Percentiles rank a stretch among this genome's conserved stretches.
Conservation (phyloP, 1,140 invertebrate genomes). For the Yoshiicerus persimilis region DNA sequence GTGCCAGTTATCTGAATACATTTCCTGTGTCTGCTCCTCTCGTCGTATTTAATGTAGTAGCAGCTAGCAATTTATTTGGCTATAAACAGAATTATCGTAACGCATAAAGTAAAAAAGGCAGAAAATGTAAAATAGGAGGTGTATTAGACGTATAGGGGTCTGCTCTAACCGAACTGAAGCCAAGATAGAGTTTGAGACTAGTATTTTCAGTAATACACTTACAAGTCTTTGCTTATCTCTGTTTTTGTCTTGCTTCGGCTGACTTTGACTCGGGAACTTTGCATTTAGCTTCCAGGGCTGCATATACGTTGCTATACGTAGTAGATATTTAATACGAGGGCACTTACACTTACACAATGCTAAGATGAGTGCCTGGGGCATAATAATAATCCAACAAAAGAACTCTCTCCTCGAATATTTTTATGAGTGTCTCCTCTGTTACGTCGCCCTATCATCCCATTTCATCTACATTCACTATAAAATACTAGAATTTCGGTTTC, state of each 20-base stretch:
- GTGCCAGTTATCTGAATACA: not conserved
- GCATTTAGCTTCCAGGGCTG: no score
- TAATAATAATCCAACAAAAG: conserved; percentile 19
- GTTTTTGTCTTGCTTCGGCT: not conserved
- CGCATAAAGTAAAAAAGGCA: not conserved
- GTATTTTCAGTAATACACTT: not conserved
- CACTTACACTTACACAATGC: not conserved
- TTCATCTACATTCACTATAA: conserved; percentile 9
- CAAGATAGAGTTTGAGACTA: not conserved
- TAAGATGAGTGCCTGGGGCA: conserved; percentile 7
- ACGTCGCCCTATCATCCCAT: not conserved
- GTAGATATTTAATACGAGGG: not conserved
- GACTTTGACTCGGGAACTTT: not conserved
- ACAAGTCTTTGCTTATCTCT: not conserved
- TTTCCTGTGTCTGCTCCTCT: not conserved
- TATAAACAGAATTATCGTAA: not conserved
- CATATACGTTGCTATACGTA: not conserved
- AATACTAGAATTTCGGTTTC: not conserved
- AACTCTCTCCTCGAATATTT: not conserved
- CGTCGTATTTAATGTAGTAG: not conserved
- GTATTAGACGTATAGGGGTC: not conserved
- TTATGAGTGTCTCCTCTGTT: not conserved
- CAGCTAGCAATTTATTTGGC: not conserved
- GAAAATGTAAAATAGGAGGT: not conserved
- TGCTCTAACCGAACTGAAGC: not conserved